Evolutionary conservation across 2,113 vertebrate genomes (phyloP).

Genomic region (Murina feae): DNA sequence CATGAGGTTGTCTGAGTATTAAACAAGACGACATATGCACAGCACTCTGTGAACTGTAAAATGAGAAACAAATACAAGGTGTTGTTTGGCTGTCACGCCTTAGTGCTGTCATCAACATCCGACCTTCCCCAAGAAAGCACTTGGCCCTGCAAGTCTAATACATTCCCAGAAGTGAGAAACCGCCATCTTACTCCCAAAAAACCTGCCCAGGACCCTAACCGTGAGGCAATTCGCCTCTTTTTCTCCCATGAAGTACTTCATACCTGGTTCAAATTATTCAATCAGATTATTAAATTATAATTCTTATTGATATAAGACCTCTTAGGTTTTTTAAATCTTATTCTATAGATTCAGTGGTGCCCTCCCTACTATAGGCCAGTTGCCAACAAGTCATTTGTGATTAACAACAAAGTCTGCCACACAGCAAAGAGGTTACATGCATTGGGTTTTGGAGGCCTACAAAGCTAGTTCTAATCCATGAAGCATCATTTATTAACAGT

Average conservation of each 20-base stretch:
- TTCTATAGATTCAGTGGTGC: not conserved
- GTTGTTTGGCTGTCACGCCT: fast-evolving
- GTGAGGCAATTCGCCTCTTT: not conserved
- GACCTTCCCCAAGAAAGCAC: fast-evolving
- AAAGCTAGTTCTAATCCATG: not conserved
- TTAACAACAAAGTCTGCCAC: not conserved
- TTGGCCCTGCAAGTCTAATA: not conserved
- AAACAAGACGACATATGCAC: fast-evolving
- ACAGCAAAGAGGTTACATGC: not conserved
- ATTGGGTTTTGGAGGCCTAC: not conserved
- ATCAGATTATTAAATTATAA: not conserved
- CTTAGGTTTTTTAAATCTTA: not conserved
- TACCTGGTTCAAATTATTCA: not conserved
- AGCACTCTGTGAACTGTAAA: not conserved
- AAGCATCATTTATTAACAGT: not conserved
- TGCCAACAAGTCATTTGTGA: not conserved
- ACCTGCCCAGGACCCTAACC: not conserved
- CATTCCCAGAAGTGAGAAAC: not conserved
- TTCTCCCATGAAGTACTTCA: not conserved
- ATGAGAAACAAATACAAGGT: not conserved
- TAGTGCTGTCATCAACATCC: not conserved
- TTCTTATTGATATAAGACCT: not conserved
- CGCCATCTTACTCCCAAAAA: not conserved
- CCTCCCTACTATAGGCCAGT: not conserved
- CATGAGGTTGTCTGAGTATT: not conserved